These are phyloP conservation scores for Holacanthella duospinosa DNA, from an alignment of 2,888 invertebrate genomes.

Conservation along the genomic window DNA sequence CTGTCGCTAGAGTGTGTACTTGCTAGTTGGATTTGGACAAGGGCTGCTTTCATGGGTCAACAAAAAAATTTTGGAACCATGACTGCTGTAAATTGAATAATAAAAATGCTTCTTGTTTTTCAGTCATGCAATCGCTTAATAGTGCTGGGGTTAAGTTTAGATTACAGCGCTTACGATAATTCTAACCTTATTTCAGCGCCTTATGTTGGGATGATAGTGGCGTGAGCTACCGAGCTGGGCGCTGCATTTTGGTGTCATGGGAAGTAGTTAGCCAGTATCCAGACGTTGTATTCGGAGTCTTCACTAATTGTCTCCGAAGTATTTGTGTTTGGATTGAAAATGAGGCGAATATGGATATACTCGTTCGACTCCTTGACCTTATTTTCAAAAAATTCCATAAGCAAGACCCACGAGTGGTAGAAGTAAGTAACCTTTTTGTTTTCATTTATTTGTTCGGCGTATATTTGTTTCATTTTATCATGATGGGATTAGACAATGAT, in stretches of 20 bases:
- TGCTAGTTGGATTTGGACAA: no score
- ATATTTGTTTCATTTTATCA: background rate
- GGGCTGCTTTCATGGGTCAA: no score
- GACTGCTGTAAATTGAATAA: no score
- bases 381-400: slow-evolving; percentile 21
- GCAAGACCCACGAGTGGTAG: slow-evolving; percentile 5
- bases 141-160: no score
- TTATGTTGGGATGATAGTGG: slow-evolving; percentile 32
- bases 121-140: no score
- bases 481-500: slow-evolving; percentile 19
- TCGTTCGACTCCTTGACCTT: slow-evolving; percentile 25
- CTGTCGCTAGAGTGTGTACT: no score
- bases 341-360: slow-evolving; percentile 27
- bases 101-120: no score
- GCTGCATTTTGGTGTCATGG: slow-evolving; percentile 27
- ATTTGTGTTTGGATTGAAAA: slow-evolving; percentile 25
- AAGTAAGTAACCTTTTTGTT: slow-evolving; percentile 1
- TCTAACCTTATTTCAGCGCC: slow-evolving; percentile 20
- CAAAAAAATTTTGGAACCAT: no score
- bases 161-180: background rate
- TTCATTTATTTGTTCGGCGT: background rate
- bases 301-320: slow-evolving; percentile 25
- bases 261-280: slow-evolving; percentile 13
- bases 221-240: slow-evolving; percentile 24
- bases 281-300: slow-evolving; percentile 23